Base-by-base conservation (phyloP, 2,113 vertebrate genomes). In the Hoplias malabaricus region DNA sequence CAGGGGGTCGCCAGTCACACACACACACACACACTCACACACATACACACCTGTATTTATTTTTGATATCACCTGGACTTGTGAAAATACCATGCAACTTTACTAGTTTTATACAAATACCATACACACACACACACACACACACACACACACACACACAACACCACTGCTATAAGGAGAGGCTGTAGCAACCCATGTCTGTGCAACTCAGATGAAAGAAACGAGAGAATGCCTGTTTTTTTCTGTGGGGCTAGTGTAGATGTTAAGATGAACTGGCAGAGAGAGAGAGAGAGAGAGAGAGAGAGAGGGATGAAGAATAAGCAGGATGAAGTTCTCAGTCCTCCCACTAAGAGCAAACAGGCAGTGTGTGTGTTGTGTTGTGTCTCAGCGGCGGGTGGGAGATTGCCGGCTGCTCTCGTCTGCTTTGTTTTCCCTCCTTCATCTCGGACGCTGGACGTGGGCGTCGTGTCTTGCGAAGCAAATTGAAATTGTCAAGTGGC, bases 401-500 rank as follows among this genome's bases (percentile, higher is more conserved):
- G 50, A 71, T 59, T 36, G 61, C 75, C 78, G 53, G 70, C 78
- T 59, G 34, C 61, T 38, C 19, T 23, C 25, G 14, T 67, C 65
- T 50, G 70, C 25, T 67, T 76, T 69, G 79, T 80, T 79, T 74
- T 48, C 46, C n/a, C 62, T 33, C 27, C 42, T 53, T 34, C 73
- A 23, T 78, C 79, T 77, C 33, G 54, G 50, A 75, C 33, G n/a
- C n/a, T 54, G 73, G 71, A 73, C 53, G 70, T 80, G 68, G 81
- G 77, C 69, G 83, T 78, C 56, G 63, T 54, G 48, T 76, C 70
- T 84, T 42, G 76, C 69, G 62, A 57, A 73, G 79, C 66, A 78
- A 83, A 84, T 81, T 83, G 81, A 80, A 83, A 84, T 75, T 34
- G 59, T 65, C 72, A 68, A 66, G 77, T 78, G 62, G 67, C 54